These are phyloP conservation scores for Tamias sibiricus DNA, from an alignment of 2,113 vertebrate species.

Conservation along the genomic window DNA sequence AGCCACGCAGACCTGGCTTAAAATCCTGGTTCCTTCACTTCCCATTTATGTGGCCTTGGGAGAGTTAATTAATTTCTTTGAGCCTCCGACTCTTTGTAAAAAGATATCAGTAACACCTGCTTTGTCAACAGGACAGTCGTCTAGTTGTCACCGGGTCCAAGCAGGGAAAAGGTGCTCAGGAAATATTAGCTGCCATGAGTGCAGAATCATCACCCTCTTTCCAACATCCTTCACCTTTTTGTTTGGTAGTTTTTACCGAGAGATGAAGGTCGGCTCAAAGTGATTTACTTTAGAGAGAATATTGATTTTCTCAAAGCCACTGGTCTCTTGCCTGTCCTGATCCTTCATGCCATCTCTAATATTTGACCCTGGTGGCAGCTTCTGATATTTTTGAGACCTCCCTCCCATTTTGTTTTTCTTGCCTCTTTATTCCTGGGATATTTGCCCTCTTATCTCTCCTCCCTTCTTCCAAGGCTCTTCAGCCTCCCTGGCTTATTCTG, in stretches of 20 bases:
- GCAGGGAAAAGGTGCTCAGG: neutral
- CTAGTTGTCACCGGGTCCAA: neutral
- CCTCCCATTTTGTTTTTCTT: neutral
- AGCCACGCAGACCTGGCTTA: neutral
- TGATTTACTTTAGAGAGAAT: neutral
- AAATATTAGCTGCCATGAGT: neutral
- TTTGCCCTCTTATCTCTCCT: neutral
- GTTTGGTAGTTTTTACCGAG: conserved; percentile 23
- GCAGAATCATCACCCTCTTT: neutral
- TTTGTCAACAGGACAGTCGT: neutral
- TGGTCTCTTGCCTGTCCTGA: neutral
- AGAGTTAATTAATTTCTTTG: conserved; percentile 28
- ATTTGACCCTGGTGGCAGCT: neutral
- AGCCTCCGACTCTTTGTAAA: neutral
- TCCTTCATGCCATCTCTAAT: neutral
- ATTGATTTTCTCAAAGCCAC: conserved; percentile 47
- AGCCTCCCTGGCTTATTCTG: neutral
- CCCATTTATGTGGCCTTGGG: neutral
- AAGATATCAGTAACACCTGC: neutral
- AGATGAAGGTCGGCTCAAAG: neutral
- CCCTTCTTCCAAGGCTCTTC: neutral
- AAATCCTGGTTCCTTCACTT: neutral
- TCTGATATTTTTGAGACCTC: neutral
- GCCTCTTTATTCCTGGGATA: neutral
- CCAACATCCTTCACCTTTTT: neutral